Evolutionary conservation across 1,140 invertebrate species (phyloP).

Genomic region (Drosophila willistoni): DNA sequence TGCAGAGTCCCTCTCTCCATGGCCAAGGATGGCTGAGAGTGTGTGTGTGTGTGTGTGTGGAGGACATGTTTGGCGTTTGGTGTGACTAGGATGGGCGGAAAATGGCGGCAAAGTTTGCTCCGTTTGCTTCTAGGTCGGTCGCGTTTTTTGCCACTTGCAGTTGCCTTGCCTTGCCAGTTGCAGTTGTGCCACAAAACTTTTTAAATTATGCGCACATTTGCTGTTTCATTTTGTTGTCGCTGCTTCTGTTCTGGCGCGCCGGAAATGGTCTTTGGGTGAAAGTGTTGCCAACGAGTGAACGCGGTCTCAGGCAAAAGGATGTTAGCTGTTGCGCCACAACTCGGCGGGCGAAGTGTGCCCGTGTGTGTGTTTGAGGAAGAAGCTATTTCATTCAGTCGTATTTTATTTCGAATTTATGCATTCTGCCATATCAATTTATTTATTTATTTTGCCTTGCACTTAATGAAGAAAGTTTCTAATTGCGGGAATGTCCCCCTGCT

Average conservation of each 20-base stretch:
- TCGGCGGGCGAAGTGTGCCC: conserved; percentile 17
- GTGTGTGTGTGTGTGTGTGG: background rate
- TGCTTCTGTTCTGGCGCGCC: conserved; percentile 49
- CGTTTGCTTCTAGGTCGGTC: conserved; percentile 31
- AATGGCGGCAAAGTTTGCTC: conserved; percentile 50
- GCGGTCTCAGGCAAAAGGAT: conserved; percentile 15
- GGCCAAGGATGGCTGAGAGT: conserved; percentile 1
- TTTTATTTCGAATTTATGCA: conserved; percentile 64
- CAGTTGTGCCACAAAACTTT: conserved; percentile 66
- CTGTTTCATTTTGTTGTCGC: conserved; percentile 53
- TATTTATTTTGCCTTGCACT: conserved; percentile 72
- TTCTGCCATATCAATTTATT: conserved; percentile 71
- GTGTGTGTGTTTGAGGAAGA: background rate
- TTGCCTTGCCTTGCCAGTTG: conserved; percentile 21
- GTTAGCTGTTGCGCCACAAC: conserved; percentile 67
- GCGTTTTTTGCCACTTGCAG: conserved; percentile 76
- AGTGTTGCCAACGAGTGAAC: conserved; percentile 53
- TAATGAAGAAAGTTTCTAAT: conserved; percentile 80
- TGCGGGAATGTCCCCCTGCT: conserved; percentile 37
- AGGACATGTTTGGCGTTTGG: conserved; percentile 68
- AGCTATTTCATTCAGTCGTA: conserved; percentile 17
- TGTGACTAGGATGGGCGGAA: conserved; percentile 33
- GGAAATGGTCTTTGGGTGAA: conserved; percentile 79
- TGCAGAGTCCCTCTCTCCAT: conserved; percentile 1
- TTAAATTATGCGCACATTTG: conserved; percentile 80